phyloP scores from a whole-genome alignment of 2,113 vertebrate species.

The Trichomycterus rosablanca region DNA sequence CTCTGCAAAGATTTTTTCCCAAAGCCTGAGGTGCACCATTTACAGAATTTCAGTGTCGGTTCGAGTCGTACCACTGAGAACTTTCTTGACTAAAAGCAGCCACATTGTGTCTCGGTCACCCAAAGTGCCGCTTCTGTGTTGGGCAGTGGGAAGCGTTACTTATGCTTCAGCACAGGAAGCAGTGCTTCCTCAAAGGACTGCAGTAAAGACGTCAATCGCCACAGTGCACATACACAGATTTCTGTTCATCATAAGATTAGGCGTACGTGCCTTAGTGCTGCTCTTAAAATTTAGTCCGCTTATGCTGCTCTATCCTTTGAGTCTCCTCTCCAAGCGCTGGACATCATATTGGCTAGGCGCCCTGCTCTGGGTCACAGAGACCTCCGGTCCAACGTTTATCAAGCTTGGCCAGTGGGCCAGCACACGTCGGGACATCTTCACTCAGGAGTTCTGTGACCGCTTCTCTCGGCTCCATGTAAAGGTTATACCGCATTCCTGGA shows the following conservation, averaged over 20 bases:
- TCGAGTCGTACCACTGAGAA: conserved; percentile 32
- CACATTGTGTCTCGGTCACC: conserved; percentile 56
- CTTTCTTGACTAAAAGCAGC: conserved; percentile 33
- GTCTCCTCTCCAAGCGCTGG: conserved; percentile 64
- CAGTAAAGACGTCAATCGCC: conserved; percentile 56
- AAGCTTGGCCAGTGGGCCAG: conserved; percentile 96
- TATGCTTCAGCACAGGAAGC: conserved; percentile 47
- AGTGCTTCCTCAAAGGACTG: not conserved
- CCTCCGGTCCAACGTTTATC: conserved; percentile 84
- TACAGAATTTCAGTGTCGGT: conserved; percentile 42
- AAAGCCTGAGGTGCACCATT: conserved; percentile 48
- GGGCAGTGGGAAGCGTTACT: conserved; percentile 47
- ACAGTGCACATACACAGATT: conserved; percentile 67
- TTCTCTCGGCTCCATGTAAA: conserved; percentile 83
- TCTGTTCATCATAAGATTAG: conserved; percentile 61
- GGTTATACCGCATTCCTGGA: conserved; percentile 82
- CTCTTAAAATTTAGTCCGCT: conserved; percentile 82
- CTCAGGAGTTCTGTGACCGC: conserved; percentile 77
- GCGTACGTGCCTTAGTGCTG: conserved; percentile 72
- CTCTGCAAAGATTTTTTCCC: conserved; percentile 44
- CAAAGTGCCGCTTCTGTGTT: conserved; percentile 62
- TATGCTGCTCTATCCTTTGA: conserved; percentile 76
- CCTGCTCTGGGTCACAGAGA: conserved; percentile 81
- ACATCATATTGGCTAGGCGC: conserved; percentile 70
- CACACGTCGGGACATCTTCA: conserved; percentile 88